Evolutionary conservation across 2,888 invertebrate genomes (phyloP).

Genomic region (Craniophora ligustri): DNA sequence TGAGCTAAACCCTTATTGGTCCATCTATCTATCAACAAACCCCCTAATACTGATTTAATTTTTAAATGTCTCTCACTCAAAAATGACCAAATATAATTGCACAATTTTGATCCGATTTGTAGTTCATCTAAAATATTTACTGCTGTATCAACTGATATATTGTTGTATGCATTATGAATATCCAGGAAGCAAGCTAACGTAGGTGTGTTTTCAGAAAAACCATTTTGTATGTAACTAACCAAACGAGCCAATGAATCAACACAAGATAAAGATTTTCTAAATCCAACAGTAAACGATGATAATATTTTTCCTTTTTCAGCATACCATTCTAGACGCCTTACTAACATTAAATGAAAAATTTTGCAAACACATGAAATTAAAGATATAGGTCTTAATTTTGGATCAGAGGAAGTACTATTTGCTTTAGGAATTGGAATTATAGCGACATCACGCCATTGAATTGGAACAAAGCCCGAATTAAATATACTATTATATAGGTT

Average conservation of each 20-base stretch:
- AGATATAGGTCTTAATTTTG: background rate
- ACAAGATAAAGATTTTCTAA: too few species aligned
- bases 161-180: background rate
- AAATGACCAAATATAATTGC: background rate
- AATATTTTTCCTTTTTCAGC: too few species aligned
- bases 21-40: background rate
- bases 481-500: background rate
- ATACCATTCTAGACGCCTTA: too few species aligned
- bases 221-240: too few species aligned
- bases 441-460: background rate
- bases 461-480: background rate
- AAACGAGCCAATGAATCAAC: too few species aligned
- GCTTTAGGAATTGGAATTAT: conserved; percentile 1
- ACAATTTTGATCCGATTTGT: background rate
- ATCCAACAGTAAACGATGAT: too few species aligned
- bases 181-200: background rate
- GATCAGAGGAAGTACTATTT: background rate
- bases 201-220: too few species aligned
- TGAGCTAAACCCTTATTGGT: background rate
- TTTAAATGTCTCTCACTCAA: background rate
- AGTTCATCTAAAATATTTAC: background rate
- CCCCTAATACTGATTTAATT: background rate
- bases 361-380: too few species aligned
- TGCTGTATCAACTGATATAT: background rate
- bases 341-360: too few species aligned